Evolutionary conservation across 2,113 vertebrate genomes (phyloP).

Genomic region (Chaetops frenatus): DNA sequence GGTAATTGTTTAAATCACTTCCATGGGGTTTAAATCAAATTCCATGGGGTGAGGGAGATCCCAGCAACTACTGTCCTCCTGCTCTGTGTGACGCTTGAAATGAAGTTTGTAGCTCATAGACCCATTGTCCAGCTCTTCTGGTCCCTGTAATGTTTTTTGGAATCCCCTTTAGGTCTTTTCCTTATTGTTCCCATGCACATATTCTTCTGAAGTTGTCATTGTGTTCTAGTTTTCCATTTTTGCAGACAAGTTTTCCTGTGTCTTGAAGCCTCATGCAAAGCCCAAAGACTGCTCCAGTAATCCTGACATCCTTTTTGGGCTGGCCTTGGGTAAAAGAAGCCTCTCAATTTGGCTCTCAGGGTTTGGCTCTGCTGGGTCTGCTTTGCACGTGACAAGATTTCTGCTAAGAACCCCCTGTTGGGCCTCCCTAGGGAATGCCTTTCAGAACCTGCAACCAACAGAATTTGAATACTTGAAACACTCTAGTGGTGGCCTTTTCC

Average conservation of each 20-base stretch:
- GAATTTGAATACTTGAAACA: background rate
- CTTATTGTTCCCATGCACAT: background rate
- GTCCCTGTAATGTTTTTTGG: background rate
- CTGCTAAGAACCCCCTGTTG: fast-evolving
- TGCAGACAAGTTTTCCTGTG: background rate
- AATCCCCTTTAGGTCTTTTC: background rate
- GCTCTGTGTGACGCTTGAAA: background rate
- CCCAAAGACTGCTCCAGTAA: background rate
- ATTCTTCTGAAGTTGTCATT: background rate
- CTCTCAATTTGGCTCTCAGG: background rate
- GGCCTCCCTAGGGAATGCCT: background rate
- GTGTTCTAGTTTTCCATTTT: background rate
- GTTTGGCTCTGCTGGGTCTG: background rate
- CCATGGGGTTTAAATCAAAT: no score
- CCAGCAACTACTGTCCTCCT: background rate
- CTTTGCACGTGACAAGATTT: background rate
- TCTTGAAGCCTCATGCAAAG: background rate
- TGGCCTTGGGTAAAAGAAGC: background rate
- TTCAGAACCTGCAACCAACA: background rate
- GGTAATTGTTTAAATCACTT: background rate
- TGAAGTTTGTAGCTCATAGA: background rate
- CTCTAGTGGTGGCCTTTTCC: background rate
- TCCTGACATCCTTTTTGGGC: background rate
- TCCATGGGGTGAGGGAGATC: background rate
- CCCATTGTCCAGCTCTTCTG: background rate